Conservation (phyloP, 2,888 invertebrate genomes). For the Ethmia dodecea region DNA sequence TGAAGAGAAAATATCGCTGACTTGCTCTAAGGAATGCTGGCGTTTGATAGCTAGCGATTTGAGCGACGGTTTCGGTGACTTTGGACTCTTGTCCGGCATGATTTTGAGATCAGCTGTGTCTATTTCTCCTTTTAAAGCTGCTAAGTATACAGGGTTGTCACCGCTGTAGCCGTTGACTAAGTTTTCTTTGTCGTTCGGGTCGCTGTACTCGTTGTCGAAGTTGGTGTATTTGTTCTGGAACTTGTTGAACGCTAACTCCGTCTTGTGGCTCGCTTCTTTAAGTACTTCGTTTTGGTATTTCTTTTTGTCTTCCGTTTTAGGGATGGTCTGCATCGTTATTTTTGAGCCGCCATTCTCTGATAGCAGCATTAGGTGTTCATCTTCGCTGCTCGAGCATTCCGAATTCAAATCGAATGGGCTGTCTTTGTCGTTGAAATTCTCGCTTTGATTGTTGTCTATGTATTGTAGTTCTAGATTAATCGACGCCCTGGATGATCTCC, state of each 20-base stretch:
- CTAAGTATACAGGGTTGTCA: conserved; percentile 64
- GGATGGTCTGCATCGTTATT: conserved; percentile 65
- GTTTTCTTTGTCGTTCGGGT: conserved; percentile 68
- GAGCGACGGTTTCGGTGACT: conserved; percentile 45
- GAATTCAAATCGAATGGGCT: conserved; percentile 53
- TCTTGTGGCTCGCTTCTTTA: conserved; percentile 59
- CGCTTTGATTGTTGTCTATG: conserved; percentile 43
- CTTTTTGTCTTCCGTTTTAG: conserved; percentile 33
- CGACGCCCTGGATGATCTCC: conserved; percentile 54
- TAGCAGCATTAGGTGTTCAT: conserved; percentile 65
- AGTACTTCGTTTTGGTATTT: conserved; percentile 53
- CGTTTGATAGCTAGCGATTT: conserved; percentile 63
- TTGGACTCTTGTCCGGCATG: conserved; percentile 40
- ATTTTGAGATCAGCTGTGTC: conserved; percentile 44
- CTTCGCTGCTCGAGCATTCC: conserved; percentile 69
- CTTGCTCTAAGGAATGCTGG: conserved; percentile 86
- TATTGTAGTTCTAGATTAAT: conserved; percentile 63
- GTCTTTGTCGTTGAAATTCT: conserved; percentile 42
- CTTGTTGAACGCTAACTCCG: conserved; percentile 57
- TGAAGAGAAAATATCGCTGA: conserved; percentile 85
- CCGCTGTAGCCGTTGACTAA: conserved; percentile 51
- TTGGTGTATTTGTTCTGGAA: conserved; percentile 61
- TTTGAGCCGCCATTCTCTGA: conserved; percentile 67
- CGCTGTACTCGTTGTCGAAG: conserved; percentile 68
- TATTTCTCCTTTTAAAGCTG: conserved; percentile 60